Percentiles rank a stretch among this genome's conserved stretches.
These are phyloP conservation scores for Coryphaenoides rupestris DNA, from an alignment of 2,113 vertebrate species.

Conservation along the genomic window DNA sequence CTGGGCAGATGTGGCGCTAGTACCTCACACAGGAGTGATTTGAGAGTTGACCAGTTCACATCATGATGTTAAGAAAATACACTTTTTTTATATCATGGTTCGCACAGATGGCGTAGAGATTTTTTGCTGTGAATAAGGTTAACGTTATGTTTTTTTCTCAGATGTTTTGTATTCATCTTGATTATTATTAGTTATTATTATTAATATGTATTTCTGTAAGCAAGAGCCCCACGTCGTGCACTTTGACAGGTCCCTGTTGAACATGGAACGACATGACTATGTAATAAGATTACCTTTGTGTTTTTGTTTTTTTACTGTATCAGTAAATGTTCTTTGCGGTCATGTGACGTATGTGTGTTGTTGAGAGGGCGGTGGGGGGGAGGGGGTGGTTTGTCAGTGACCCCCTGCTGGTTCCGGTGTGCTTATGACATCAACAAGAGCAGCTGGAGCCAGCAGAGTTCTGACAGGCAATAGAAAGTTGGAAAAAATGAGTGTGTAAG, in stretches of 20 bases:
- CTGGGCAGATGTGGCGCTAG: slow-evolving; percentile 18
- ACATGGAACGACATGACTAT: slow-evolving; percentile 49
- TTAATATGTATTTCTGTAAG: slow-evolving; percentile 33
- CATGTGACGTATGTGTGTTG: slow-evolving; percentile 40
- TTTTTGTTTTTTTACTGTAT: slow-evolving; percentile 61
- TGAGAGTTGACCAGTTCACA: slow-evolving; percentile 24
- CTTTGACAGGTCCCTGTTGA: slow-evolving; percentile 63
- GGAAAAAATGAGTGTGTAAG: slow-evolving; percentile 6
- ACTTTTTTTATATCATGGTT: too few relatives aligned
- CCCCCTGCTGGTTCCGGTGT: slow-evolving; percentile 38
- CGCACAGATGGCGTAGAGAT: too few relatives aligned
- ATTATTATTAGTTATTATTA: slow-evolving; percentile 59
- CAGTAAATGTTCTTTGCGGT: slow-evolving; percentile 64
- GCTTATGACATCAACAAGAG: slow-evolving; percentile 7
- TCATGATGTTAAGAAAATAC: background rate
- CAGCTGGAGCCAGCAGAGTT: slow-evolving; percentile 3
- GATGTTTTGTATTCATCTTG: slow-evolving; percentile 42
- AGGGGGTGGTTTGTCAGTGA: slow-evolving; percentile 26
- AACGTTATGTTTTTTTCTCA: slow-evolving; percentile 47
- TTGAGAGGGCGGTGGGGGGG: slow-evolving; percentile 8
- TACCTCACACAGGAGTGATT: slow-evolving; percentile 13
- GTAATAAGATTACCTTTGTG: slow-evolving; percentile 37
- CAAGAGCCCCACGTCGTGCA: slow-evolving; percentile 66
- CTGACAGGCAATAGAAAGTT: slow-evolving; percentile 5
- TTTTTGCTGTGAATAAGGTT: slow-evolving; percentile 33